Evolutionary conservation across 2,113 vertebrate genomes (phyloP).

Genomic region (Octodon degus): DNA sequence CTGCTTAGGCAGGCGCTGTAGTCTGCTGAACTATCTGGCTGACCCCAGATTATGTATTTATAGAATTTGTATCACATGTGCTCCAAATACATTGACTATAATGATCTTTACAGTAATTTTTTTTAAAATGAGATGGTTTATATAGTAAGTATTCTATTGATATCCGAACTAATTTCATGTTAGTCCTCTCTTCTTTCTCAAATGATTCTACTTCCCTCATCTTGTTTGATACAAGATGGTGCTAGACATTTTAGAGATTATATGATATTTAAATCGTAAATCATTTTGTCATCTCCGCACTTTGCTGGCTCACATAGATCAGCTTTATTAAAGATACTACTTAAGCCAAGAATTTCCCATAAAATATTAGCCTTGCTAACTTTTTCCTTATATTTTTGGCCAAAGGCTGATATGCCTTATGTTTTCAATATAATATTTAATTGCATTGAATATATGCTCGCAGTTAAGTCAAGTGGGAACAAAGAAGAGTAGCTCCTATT

Average conservation of each 20-base stretch:
- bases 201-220: not conserved
- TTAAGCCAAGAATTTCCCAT: constrained; percentile 76
- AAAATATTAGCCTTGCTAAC: constrained; percentile 70
- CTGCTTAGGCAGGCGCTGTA: too few species aligned
- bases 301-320: constrained; percentile 66
- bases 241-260: constrained; percentile 51
- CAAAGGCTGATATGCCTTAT: constrained; percentile 58
- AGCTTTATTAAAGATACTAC: constrained; percentile 77
- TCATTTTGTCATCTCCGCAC: constrained; percentile 72
- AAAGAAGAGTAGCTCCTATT: constrained; percentile 10
- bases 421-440: constrained; percentile 69
- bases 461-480: constrained; percentile 37
- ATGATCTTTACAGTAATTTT: not conserved
- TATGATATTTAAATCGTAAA: constrained; percentile 73
- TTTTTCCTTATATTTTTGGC: constrained; percentile 67
- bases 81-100: not conserved
- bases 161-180: constrained; percentile 16
- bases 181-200: not conserved
- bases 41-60: not conserved
- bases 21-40: too few species aligned
- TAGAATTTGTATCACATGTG: not conserved
- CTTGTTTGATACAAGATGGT: constrained; percentile 55
- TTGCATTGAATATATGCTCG: not conserved
- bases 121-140: not conserved
- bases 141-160: constrained; percentile 2